Conservation (phyloP, 2,797 vertebrate species). For the Dicrostonyx torquatus region DNA sequence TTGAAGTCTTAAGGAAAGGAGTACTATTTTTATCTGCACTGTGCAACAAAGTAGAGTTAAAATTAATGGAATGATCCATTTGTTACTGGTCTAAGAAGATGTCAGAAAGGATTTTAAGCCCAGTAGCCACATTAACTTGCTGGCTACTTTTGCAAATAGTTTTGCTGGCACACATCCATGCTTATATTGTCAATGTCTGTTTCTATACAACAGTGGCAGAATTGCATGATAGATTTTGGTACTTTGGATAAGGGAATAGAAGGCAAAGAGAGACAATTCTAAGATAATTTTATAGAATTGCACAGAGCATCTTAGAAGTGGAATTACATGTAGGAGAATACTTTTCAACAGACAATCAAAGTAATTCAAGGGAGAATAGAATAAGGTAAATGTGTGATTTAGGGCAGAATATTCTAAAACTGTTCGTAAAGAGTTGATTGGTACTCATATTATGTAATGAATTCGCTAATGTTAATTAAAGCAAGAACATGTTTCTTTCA, state of each 20-base stretch:
- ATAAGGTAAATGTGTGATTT: conserved; percentile 21
- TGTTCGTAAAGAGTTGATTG: background rate
- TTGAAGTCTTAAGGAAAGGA: conserved; percentile 20
- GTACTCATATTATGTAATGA: background rate
- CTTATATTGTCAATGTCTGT: background rate
- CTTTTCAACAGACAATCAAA: conserved; percentile 21
- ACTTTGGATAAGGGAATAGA: background rate
- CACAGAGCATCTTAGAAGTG: background rate
- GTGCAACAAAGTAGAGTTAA: conserved; percentile 17
- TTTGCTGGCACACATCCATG: conserved; percentile 13
- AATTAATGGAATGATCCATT: conserved; percentile 39
- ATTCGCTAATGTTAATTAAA: conserved; percentile 51
- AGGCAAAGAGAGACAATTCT: background rate
- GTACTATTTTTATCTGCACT: conserved; percentile 1
- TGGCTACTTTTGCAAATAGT: conserved; percentile 51
- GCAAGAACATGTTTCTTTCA: conserved; percentile 52
- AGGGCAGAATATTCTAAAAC: background rate
- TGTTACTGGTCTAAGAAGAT: background rate
- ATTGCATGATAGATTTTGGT: background rate
- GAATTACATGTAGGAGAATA: conserved; percentile 38
- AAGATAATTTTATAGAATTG: conserved; percentile 34
- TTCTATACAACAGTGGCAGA: background rate
- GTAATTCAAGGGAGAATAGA: background rate
- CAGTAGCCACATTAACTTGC: background rate
- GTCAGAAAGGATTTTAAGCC: conserved; percentile 18